A percentile compares a stretch with the other conserved stretches of the same genome.
Evolutionary conservation across 2,888 invertebrate species (phyloP).

Genomic region (Trichacis sp.): DNA sequence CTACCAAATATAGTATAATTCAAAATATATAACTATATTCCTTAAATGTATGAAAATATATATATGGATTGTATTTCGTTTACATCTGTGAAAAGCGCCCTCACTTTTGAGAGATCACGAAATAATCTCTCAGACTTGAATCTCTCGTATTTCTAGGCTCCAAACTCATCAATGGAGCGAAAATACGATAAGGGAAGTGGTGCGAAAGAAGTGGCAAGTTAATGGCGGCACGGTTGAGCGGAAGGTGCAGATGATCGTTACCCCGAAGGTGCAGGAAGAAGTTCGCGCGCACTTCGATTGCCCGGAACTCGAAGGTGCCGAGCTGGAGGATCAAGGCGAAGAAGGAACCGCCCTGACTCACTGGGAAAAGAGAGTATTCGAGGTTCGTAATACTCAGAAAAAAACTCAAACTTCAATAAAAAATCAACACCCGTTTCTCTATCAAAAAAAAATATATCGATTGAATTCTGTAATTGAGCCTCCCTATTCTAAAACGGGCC

Average conservation of each 20-base stretch:
- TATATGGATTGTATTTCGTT: too few relatives aligned
- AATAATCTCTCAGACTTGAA: background rate
- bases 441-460: too few relatives aligned
- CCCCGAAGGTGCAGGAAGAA: constrained; percentile 89
- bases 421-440: background rate
- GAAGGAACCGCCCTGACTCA: constrained; percentile 97
- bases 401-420: too few relatives aligned
- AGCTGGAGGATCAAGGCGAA: constrained; percentile 97
- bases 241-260: constrained; percentile 88
- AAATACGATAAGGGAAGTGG: constrained; percentile 83
- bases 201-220: constrained; percentile 81
- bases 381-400: constrained; percentile 73
- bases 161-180: constrained; percentile 96
- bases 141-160: constrained; percentile 72
- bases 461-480: too few relatives aligned
- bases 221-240: constrained; percentile 81
- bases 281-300: constrained; percentile 92
- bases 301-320: constrained; percentile 90
- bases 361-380: constrained; percentile 98
- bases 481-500: too few relatives aligned
- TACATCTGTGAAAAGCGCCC: too few relatives aligned
- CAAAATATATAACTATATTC: too few relatives aligned
- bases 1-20: too few relatives aligned
- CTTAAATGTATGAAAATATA: too few relatives aligned
- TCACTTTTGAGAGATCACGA: too few relatives aligned